phyloP scores from a whole-genome alignment of 2,113 vertebrate genomes.

The Sinocyclocheilus maitianheensis region DNA sequence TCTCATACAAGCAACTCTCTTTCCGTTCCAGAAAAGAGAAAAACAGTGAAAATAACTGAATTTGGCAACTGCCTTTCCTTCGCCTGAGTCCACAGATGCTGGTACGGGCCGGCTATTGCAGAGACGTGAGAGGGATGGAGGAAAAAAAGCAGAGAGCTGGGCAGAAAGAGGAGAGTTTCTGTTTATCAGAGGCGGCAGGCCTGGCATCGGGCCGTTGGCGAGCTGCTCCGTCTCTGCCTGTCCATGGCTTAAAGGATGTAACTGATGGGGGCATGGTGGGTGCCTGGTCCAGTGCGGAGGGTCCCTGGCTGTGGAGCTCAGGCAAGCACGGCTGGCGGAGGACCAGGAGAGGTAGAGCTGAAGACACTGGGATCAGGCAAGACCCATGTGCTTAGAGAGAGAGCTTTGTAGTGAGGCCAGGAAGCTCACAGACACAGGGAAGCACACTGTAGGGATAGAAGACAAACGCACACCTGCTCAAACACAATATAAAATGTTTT shows the following conservation, averaged over 20 bases:
- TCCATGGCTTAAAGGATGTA: conserved; percentile 75
- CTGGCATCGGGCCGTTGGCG: conserved; percentile 65
- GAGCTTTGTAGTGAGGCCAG: conserved; percentile 75
- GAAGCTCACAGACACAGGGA: conserved; percentile 41
- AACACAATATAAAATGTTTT: conserved; percentile 18
- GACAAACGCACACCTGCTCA: conserved; percentile 29
- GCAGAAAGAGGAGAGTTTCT: conserved; percentile 66
- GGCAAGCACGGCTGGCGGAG: conserved; percentile 64
- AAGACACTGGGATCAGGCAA: conserved; percentile 63
- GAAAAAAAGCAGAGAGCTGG: conserved; percentile 57
- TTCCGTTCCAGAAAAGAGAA: conserved; percentile 62
- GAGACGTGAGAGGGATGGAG: conserved; percentile 56
- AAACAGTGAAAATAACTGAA: conserved; percentile 50
- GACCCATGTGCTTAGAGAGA: conserved; percentile 68
- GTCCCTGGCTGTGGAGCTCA: conserved; percentile 68
- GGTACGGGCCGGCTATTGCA: conserved; percentile 1
- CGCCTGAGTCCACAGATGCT: conserved; percentile 30
- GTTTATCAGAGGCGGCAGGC: conserved; percentile 76
- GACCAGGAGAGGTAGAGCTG: conserved; percentile 67
- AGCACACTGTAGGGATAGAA: neutral
- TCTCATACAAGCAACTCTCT: conserved; percentile 73
- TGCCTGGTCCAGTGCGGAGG: conserved; percentile 53
- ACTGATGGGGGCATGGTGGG: conserved; percentile 71
- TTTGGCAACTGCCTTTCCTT: conserved; percentile 55
- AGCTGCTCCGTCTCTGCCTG: conserved; percentile 43